Percentiles rank a stretch among this genome's conserved stretches.
Conservation (phyloP, 92 coral and sea anemone genomes). For the Blastomussa wellsi region DNA sequence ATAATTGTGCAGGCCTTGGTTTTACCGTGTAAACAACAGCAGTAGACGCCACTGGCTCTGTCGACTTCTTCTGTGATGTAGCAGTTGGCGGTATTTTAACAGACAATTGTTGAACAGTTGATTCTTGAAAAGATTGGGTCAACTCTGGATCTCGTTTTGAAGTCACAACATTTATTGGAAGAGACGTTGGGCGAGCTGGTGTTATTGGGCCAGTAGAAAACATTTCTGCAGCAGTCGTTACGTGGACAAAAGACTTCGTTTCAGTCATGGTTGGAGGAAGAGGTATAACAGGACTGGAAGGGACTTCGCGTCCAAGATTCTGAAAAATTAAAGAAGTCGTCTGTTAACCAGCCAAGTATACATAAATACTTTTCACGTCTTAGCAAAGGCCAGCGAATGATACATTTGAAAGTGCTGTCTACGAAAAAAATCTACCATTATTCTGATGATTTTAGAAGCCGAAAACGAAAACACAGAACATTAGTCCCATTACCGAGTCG, state of each 20-base stretch:
- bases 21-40: constrained; percentile 29
- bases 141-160: neutral
- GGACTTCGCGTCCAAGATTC: constrained; percentile 11
- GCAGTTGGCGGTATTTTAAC: neutral
- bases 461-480: neutral
- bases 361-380: no score
- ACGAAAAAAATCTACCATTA: neutral
- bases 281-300: constrained; percentile 1
- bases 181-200: neutral
- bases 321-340: neutral
- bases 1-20: neutral
- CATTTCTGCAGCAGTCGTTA: neutral
- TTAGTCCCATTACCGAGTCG: constrained; percentile 18
- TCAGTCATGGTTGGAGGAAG: neutral
- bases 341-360: neutral
- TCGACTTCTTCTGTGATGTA: neutral
- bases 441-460: neutral
- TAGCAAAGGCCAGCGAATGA: neutral
- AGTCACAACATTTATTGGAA: neutral
- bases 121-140: neutral
- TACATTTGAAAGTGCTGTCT: neutral
- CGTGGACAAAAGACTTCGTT: neutral
- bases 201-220: neutral
- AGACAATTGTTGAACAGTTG: constrained; percentile 6
- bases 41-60: neutral